Percentiles rank a stretch among this genome's conserved stretches.
phyloP scores from a whole-genome alignment of 2,113 vertebrate genomes.

The Craseonycteris thonglongyai region DNA sequence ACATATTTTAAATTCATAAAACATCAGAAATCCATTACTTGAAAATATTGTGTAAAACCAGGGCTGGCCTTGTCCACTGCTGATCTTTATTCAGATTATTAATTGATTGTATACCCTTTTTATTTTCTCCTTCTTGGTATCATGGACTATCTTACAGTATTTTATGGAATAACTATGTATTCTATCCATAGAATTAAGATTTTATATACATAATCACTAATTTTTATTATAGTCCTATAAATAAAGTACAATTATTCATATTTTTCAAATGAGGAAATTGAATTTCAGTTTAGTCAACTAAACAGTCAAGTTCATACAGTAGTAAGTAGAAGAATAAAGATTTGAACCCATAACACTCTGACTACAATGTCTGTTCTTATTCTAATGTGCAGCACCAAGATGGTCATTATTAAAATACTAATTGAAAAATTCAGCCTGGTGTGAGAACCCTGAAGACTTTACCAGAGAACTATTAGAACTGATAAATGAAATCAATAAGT shows the following conservation, averaged over 20 bases:
- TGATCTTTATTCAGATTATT: background rate
- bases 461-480: too few relatives aligned
- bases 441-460: too few relatives aligned
- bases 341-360: background rate
- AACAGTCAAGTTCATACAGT: background rate
- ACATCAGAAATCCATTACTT: background rate
- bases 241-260: background rate
- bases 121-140: background rate
- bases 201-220: background rate
- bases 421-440: background rate
- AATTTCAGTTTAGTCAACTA: background rate
- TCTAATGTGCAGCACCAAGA: background rate
- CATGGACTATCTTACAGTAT: background rate
- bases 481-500: too few relatives aligned
- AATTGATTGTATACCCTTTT: background rate
- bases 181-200: background rate
- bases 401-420: background rate
- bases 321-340: background rate
- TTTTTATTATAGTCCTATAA: background rate
- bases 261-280: background rate
- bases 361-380: too few relatives aligned
- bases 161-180: background rate
- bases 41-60: background rate
- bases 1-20: background rate
- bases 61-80: background rate